Evolutionary conservation across 2,888 invertebrate genomes (phyloP).

Genomic region (Dasypogon diadema): DNA sequence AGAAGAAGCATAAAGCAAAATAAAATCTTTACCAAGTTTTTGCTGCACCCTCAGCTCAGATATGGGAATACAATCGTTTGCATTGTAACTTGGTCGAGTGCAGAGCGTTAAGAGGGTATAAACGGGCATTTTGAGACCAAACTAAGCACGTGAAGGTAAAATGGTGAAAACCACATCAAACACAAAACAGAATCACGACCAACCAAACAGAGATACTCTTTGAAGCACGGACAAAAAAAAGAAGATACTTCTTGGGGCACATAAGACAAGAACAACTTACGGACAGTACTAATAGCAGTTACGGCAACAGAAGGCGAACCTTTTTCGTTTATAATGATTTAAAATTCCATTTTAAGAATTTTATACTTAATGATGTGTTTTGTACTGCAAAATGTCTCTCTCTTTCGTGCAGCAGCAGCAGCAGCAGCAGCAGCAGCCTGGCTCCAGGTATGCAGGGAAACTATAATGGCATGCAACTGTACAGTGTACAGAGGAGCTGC

Average conservation of each 20-base stretch:
- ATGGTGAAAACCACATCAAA: slow-evolving; percentile 18
- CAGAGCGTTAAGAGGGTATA: slow-evolving; percentile 30
- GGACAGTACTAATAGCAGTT: slow-evolving; percentile 11
- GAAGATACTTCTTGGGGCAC: not conserved
- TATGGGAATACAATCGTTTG: not conserved
- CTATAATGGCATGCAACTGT: slow-evolving; percentile 40
- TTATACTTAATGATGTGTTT: slow-evolving; percentile 70
- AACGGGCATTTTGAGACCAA: slow-evolving; percentile 42
- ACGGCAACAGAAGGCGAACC: slow-evolving; percentile 37
- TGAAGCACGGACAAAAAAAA: slow-evolving; percentile 3
- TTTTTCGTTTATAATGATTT: slow-evolving; percentile 63
- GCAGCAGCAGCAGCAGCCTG: no score
- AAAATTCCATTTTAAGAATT: slow-evolving; percentile 70
- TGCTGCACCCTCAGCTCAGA: not conserved
- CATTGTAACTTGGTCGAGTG: slow-evolving; percentile 25
- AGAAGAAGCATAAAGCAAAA: slow-evolving; percentile 24
- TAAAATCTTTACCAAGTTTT: slow-evolving; percentile 6
- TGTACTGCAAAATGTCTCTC: slow-evolving; percentile 58
- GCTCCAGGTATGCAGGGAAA: not conserved
- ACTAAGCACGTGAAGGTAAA: slow-evolving; percentile 40
- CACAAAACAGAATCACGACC: slow-evolving; percentile 10
- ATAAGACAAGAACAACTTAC: not conserved
- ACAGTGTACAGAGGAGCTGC: not conserved
- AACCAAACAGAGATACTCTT: slow-evolving; percentile 11
- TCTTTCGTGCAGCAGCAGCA: not conserved